Evolutionary conservation across 2,797 vertebrate species (phyloP), one percentile per base, ranked within the genome.

Genomic region (Brachymystax lenok): DNA sequence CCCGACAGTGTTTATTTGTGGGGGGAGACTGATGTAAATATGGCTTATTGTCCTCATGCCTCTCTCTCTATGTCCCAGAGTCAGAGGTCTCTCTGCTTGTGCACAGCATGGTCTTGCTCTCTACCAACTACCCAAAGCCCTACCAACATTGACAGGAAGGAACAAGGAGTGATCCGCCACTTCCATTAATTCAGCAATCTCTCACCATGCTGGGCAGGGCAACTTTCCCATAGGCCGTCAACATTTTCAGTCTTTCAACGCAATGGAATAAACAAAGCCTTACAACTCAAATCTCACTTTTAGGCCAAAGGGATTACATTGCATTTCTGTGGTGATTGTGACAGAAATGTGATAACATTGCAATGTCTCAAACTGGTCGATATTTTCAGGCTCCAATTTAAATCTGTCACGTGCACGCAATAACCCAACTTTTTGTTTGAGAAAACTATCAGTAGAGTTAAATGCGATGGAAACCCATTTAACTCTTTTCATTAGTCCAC

Each of bases 61-160:
- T 8, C 70, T 61, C 0, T 68, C 16, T 75, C 10, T 12, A 71
- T 81, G 73, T 89, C 87, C 19, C 91, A 99, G 97, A 94, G 0
- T 93, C 96, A 0, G 97, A 99, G 85, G 84, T 91, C 19, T 98
- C 97, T 0, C 95, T 99, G 54, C 92, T 98, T 84, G 87, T 97
- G 3, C 96, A 98, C 91, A 94, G 89, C 79, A 95, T 98, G 82
- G 95, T 98, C 17, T 92, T 99, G 79, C 94, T 98, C 40, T 96
- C 97, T 21, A 89, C 92, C 83, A 98, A 96, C 93, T 94, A 92
- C 85, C 3, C 78, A 0, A 84, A 67, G 3, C 66, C 54, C 28
- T 54, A 68, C 61, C 75, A 2, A 16, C 87, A 70, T 85, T 91
- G 85, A 93, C 80, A 64, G 85, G 85, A 87, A 88, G 79, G 17